Base-by-base conservation (phyloP, 35 echinoderm and acorn worm genomes). In the Anneissia japonica region DNA sequence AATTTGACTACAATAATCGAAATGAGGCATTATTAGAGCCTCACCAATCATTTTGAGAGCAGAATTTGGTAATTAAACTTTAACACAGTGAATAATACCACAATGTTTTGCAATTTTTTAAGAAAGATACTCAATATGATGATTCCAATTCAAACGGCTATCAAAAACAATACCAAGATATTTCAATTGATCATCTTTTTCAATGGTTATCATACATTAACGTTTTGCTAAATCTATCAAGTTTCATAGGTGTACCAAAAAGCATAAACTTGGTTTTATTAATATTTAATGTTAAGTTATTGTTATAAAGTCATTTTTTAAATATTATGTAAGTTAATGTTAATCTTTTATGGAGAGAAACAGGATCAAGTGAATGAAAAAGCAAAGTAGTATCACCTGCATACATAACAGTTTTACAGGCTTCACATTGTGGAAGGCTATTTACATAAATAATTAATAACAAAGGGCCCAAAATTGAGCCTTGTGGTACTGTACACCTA, bases 1-100 rank as follows among this genome's bases (percentile, higher is more conserved):
- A 76, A 76, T 76, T n/a, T 30, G 74, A 76, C 74, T 76, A n/a
- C 74, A 76, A n/a, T 76, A 76, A n/a, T 76, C 74, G 34, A 76
- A 76, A 9, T 9, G 74, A 9, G 74, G 74, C 74, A 76, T 76
- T 9, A 76, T 76, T 76, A 76, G 34, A 9, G 74, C 74, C 34
- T 76, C 74, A 7, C n/a, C 74, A 10, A 76, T 10, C 74, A 76
- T 76, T 76, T 76, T 76, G 23, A 76, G 5, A 76, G 34, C 74
- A 76, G 29, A n/a, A 10, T n/a, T 76, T 9, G 74, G 74, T 76
- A 76, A 76, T 30, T 7, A 76, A 76, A 10, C 29, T 76, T 76
- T 9, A n/a, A n/a, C n/a, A 76, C 26, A 32, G 23, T n/a, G 23
- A 9, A 76, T 76, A 76, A 76, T 76, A n/a, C 4, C 23, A 76